Conservation (phyloP, 2,888 invertebrate genomes). For the Perithous albicinctus region DNA sequence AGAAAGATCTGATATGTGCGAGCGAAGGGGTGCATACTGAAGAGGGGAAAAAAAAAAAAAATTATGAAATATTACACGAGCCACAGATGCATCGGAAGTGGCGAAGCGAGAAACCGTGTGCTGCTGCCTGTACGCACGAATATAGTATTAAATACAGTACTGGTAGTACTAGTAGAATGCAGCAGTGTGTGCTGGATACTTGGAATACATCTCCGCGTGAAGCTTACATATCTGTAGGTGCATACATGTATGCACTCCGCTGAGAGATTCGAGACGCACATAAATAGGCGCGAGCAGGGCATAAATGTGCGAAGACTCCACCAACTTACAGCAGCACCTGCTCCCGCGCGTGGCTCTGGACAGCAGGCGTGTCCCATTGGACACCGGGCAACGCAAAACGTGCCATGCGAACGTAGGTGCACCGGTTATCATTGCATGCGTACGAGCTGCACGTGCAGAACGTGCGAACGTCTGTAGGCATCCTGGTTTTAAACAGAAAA, state of each 20-base stretch:
- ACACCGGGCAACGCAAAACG: conserved; percentile 75
- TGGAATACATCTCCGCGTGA: conserved; percentile 24
- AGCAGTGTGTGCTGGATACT: conserved; percentile 11
- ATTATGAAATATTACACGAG: conserved; percentile 40
- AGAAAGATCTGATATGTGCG: conserved; percentile 21
- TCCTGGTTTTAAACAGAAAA: neutral
- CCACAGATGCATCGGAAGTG: conserved; percentile 60
- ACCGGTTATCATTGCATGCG: conserved; percentile 51
- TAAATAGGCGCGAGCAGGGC: conserved; percentile 53
- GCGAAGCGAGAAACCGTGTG: conserved; percentile 55
- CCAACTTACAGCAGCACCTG: conserved; percentile 81
- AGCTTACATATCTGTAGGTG: neutral
- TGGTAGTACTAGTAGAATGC: conserved; percentile 1
- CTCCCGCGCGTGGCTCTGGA: conserved; percentile 68
- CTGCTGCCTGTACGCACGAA: conserved; percentile 9
- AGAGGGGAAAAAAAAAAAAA: conserved; percentile 9
- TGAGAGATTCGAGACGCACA: conserved; percentile 43
- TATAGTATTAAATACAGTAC: conserved; percentile 1
- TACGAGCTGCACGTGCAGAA: conserved; percentile 17
- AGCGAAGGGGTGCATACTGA: conserved; percentile 17
- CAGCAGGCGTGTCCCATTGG: conserved; percentile 76
- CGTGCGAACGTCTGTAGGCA: neutral
- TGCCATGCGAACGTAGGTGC: conserved; percentile 43
- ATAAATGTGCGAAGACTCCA: conserved; percentile 49
- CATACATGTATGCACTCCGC: neutral